A percentile compares a stretch with the other conserved stretches of the same genome.
These are phyloP conservation scores for Busseola fusca DNA, from an alignment of 2,888 invertebrate genomes.

Conservation along the genomic window DNA sequence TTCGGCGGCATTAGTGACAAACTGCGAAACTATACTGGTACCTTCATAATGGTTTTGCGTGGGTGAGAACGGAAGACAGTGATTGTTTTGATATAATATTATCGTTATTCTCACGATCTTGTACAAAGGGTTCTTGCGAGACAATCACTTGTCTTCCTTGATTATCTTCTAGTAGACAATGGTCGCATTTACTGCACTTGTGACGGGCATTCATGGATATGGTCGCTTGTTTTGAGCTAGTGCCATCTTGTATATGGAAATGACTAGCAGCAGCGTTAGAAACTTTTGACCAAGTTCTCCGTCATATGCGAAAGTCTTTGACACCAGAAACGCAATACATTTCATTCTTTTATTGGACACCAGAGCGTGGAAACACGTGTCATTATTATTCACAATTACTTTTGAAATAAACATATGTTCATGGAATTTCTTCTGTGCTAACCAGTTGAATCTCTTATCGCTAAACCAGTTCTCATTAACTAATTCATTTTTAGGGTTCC, in stretches of 20 bases:
- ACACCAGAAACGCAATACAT: background rate
- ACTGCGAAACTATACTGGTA: background rate
- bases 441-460: background rate
- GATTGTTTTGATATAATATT: constrained; percentile 27
- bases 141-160: constrained; percentile 10
- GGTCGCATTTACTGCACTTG: background rate
- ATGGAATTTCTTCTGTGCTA: background rate
- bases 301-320: too few species aligned
- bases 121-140: constrained; percentile 39
- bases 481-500: too few species aligned
- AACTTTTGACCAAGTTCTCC: background rate
- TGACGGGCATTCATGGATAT: background rate
- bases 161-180: constrained; percentile 15
- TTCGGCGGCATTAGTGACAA: background rate
- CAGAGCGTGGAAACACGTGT: background rate
- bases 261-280: background rate
- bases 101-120: constrained; percentile 36
- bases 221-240: background rate
- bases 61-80: constrained; percentile 29
- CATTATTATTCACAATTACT: background rate
- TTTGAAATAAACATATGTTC: background rate
- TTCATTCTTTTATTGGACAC: background rate
- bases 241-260: background rate
- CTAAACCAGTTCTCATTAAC: background rate
- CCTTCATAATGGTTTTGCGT: constrained; percentile 17